Conservation (phyloP, 2,888 invertebrate genomes). For the Nemotelus pantherinus region DNA sequence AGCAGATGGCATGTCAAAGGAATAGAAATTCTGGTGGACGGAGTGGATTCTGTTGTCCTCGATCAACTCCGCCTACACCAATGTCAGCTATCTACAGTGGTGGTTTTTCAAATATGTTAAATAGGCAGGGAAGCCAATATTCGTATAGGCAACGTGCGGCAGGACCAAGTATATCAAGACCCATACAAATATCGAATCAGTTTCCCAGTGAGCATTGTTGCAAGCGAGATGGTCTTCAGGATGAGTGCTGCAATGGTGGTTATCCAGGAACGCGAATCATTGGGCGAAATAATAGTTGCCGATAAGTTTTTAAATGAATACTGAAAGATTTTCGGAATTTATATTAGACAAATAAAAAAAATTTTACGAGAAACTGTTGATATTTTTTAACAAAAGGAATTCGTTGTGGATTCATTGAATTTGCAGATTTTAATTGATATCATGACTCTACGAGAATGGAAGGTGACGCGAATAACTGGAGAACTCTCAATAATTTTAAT, state of each 20-base stretch:
- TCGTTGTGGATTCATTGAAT: too few species aligned
- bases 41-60: neutral
- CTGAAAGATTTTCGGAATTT: too few species aligned
- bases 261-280: slow-evolving; percentile 6
- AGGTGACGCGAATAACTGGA: too few species aligned
- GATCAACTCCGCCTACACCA: neutral
- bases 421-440: too few species aligned
- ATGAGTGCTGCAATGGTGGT: neutral
- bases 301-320: neutral
- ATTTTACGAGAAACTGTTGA: too few species aligned
- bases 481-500: too few species aligned
- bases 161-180: neutral
- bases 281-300: neutral
- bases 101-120: neutral
- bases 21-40: neutral
- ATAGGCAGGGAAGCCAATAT: neutral
- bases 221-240: slow-evolving; percentile 15
- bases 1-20: too few species aligned
- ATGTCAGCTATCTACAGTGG: neutral
- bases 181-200: neutral
- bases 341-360: too few species aligned
- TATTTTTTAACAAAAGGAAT: too few species aligned
- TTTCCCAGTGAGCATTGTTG: slow-evolving; percentile 21
- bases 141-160: neutral
- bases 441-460: too few species aligned